Evolutionary conservation across 2,797 vertebrate species (phyloP), one percentile per base, ranked within the genome.

Genomic region (Menidia menidia): DNA sequence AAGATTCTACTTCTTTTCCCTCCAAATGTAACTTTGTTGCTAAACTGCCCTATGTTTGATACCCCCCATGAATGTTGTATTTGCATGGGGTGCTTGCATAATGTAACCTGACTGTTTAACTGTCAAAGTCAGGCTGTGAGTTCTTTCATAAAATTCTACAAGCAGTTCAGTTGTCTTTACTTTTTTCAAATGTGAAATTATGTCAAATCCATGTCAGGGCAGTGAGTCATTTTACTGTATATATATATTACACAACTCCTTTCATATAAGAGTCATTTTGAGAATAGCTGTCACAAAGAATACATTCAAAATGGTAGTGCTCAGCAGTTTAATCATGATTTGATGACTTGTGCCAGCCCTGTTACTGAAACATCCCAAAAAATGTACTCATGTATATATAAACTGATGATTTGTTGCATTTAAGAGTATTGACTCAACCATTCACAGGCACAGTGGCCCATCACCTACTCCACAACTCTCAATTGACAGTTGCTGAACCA

Each of bases 401-500:
- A 68, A 39, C 42, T 39, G 39, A 14, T 18, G 18, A 56, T 32
- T 60, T 43, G 51, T 64, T 73, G 56, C 31, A 31, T 51, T 69
- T 69, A 51, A 75, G 33, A 64, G 65, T 58, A 15, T 65, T 78
- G 70, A 83, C 44, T 61, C 60, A 71, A 68, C 68, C 65, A 73
- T 76, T 76, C 12, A 61, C 62, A 67, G 42, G 44, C 60, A 59
- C 55, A 4, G n/a, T 43, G 52, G 61, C 48, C 19, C 59, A 30
- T 45, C 33, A 47, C 54, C 71, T 63, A 65, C 68, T 66, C 62
- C 30, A 43, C 25, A 64, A 67, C 48, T 63, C 60, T 84, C 66
- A 72, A 65, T 41, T 62, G 66, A 83, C 69, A 73, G 80, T 77
- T 71, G 47, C 54, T 43, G 48, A 79, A 57, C 71, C 78, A 44